phyloP scores from a whole-genome alignment of 2,888 invertebrate genomes.

The Sesia bembeciformis region DNA sequence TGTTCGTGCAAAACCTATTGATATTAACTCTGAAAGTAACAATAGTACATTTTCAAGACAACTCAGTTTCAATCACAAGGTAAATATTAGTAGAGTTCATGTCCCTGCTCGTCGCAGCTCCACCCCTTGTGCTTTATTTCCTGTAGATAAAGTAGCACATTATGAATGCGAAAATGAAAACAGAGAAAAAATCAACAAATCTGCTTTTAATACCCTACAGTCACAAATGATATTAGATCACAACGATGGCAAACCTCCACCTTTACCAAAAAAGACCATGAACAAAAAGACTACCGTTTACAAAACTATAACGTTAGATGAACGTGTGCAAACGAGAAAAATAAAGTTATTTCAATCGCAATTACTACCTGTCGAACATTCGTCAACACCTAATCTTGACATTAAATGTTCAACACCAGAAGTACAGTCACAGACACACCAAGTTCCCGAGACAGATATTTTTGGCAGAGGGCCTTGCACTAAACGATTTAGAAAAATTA shows the following conservation, averaged over 20 bases:
- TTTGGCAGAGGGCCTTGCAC: constrained; percentile 75
- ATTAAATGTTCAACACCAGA: constrained; percentile 35
- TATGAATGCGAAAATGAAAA: constrained; percentile 48
- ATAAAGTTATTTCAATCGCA: constrained; percentile 66
- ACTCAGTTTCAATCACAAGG: constrained; percentile 60
- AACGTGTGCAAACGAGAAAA: constrained; percentile 66
- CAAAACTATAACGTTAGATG: constrained; percentile 65
- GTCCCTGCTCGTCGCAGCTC: constrained; percentile 59
- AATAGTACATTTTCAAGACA: constrained; percentile 56
- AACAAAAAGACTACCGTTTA: constrained; percentile 58
- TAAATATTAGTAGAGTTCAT: constrained; percentile 54
- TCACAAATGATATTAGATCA: constrained; percentile 33
- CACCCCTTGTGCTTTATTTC: constrained; percentile 63
- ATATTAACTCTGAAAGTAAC: constrained; percentile 35
- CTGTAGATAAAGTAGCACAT: constrained; percentile 43
- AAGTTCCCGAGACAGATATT: constrained; percentile 45
- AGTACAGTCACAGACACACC: constrained; percentile 34
- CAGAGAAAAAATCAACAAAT: constrained; percentile 26
- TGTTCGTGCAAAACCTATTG: constrained; percentile 30
- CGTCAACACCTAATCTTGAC: constrained; percentile 39
- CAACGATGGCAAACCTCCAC: constrained; percentile 57
- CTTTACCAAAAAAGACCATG: constrained; percentile 60
- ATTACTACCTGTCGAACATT: constrained; percentile 43
- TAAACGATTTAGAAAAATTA: constrained; percentile 77
- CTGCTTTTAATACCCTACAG: constrained; percentile 17